These are phyloP conservation scores for Scolanthus callimorphus DNA, from an alignment of 92 coral and sea anemone species.

Conservation along the genomic window DNA sequence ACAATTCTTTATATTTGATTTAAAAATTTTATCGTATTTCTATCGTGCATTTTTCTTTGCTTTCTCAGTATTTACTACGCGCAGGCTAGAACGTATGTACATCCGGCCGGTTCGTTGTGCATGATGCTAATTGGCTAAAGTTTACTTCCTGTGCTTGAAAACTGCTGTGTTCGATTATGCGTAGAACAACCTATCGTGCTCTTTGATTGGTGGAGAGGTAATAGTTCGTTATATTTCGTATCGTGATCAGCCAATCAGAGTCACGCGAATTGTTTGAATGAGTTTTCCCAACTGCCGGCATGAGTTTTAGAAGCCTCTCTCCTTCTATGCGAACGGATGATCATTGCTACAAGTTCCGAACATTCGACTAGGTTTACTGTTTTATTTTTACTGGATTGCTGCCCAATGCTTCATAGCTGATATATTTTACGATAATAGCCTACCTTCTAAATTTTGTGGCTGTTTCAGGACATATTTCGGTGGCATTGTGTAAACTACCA, in stretches of 20 bases:
- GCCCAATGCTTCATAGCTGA: not conserved
- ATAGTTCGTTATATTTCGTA: not conserved
- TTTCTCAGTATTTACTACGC: no score
- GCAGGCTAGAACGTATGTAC: no score
- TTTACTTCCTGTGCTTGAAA: not conserved
- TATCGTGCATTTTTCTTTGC: no score
- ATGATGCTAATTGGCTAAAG: not conserved
- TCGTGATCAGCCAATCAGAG: slow-evolving; percentile 50
- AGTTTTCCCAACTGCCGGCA: slow-evolving; percentile 62
- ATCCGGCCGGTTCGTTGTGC: no score
- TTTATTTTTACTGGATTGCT: not conserved
- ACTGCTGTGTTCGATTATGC: no score
- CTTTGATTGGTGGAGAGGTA: slow-evolving; percentile 27
- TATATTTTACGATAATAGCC: not conserved
- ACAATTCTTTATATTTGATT: no score
- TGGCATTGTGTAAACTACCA: not conserved
- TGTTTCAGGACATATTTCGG: not conserved
- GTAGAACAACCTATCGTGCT: not conserved
- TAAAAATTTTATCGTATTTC: no score
- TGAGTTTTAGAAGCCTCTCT: slow-evolving; percentile 12
- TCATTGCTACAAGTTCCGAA: no score
- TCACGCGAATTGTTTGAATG: slow-evolving; percentile 81
- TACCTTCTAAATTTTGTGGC: not conserved
- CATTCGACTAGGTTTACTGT: no score
- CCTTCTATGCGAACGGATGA: slow-evolving; percentile 3